Base-by-base conservation (phyloP, 2,888 invertebrate species). In the Cosmopolites sordidus region DNA sequence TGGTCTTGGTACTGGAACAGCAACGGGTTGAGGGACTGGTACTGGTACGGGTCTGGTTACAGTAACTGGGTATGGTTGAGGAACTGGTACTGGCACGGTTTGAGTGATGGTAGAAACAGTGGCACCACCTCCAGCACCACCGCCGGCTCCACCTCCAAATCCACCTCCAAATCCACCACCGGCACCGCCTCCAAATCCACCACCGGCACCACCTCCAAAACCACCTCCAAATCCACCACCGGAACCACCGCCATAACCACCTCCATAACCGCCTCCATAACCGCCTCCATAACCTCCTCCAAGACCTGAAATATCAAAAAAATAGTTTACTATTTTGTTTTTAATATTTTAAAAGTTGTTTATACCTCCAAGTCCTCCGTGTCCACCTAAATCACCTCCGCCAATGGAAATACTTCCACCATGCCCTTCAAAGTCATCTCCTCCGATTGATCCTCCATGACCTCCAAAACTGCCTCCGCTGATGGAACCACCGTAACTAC, bases 1-100 rank as follows among this genome's bases (percentile, higher is more conserved):
- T 37, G 62, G 73, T 4, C 78, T 71, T 1, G 79, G 76, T 14
- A 76, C 73, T 41, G 75, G 73, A 0, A 80, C 76, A 4, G 78
- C 78, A 16, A 79, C 75, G 0, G 79, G 75, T 44, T 78, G 78
- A 0, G 80, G 78, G 11, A 65, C 75, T 1, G 80, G 77, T 38
- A 81, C 74, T 1, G 78, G 73, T 2, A 81, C 77, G 15, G 72
- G 73, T 52, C 79, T 77, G 59, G 77, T 69, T 3, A 74, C 69
- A 14, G 71, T 69, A 4, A 74, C 72, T 18, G 72, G 68, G 48
- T 72, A 69, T 6, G 74, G 73, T 42, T 69, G 69, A 12, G 73
- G 71, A 18, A 75, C 70, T n/a, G 73, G 64, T 37, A 62, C 61
- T 38, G 59, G 52, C 8, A 60, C 60, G 12, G 56, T 41, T 52